A percentile compares a stretch with the other conserved stretches of the same genome.
phyloP scores from a whole-genome alignment of 2,797 vertebrate genomes.

The Oreochromis mossambicus region DNA sequence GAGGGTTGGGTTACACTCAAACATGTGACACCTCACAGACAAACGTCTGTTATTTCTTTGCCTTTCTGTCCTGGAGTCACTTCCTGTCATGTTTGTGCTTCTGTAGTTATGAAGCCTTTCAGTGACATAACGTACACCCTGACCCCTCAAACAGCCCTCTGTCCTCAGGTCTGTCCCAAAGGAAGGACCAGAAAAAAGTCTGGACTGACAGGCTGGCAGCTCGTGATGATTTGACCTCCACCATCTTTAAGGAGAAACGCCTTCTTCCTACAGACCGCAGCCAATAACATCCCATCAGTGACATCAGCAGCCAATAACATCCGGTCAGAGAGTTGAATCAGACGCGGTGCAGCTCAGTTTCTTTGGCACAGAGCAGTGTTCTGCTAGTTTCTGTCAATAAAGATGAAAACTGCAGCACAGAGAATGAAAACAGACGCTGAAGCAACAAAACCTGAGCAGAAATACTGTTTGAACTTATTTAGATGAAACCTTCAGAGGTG shows the following conservation, averaged over 20 bases:
- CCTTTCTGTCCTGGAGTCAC: background rate
- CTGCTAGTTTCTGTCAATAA: background rate
- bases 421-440: background rate
- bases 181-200: background rate
- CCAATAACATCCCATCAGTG: background rate
- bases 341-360: background rate
- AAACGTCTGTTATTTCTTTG: background rate
- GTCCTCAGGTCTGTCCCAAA: background rate
- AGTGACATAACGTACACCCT: background rate
- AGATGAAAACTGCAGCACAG: background rate
- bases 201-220: background rate
- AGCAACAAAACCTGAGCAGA: background rate
- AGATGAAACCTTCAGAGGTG: background rate
- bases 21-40: background rate
- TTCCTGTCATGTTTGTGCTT: background rate
- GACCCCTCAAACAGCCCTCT: background rate
- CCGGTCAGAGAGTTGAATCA: background rate
- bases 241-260: background rate
- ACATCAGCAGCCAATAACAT: background rate
- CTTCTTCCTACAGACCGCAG: background rate
- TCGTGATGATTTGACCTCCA: background rate
- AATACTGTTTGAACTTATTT: background rate
- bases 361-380: background rate
- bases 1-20: conserved; percentile 11
- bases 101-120: background rate